phyloP scores from a whole-genome alignment of 2,113 vertebrate genomes.

The Fregetta grallaria region DNA sequence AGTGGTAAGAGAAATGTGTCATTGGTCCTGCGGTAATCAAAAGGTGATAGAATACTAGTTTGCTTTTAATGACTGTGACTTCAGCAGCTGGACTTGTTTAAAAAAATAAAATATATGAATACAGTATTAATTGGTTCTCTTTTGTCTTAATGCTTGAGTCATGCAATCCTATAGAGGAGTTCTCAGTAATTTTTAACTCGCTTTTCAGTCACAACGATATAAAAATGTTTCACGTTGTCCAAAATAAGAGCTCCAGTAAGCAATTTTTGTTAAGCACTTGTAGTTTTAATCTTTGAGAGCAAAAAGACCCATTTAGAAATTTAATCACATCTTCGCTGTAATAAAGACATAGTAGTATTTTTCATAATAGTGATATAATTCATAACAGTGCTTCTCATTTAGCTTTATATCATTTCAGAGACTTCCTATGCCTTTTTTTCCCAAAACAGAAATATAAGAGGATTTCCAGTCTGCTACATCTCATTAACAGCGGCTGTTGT shows the following conservation, averaged over 20 bases:
- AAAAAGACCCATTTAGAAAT: neutral
- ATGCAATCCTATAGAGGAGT: neutral
- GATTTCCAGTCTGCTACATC: neutral
- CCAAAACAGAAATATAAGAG: neutral
- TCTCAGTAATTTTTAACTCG: neutral
- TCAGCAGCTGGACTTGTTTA: neutral
- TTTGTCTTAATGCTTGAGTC: neutral
- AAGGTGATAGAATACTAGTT: neutral
- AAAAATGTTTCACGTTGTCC: neutral
- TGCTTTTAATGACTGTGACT: neutral
- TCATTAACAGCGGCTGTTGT: neutral
- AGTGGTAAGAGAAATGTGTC: neutral
- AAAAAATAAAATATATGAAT: neutral
- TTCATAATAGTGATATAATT: neutral
- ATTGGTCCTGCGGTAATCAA: neutral
- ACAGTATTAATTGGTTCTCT: neutral
- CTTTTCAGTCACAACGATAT: neutral
- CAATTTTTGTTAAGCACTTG: neutral
- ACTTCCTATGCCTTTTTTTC: neutral
- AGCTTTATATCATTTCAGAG: neutral
- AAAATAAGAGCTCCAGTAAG: neutral
- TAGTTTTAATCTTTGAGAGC: neutral
- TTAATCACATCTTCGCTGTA: neutral
- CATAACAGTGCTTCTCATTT: neutral
- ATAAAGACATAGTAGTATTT: neutral